Base-by-base conservation (phyloP, 2,888 invertebrate species). In the Diaprepes abbreviatus region DNA sequence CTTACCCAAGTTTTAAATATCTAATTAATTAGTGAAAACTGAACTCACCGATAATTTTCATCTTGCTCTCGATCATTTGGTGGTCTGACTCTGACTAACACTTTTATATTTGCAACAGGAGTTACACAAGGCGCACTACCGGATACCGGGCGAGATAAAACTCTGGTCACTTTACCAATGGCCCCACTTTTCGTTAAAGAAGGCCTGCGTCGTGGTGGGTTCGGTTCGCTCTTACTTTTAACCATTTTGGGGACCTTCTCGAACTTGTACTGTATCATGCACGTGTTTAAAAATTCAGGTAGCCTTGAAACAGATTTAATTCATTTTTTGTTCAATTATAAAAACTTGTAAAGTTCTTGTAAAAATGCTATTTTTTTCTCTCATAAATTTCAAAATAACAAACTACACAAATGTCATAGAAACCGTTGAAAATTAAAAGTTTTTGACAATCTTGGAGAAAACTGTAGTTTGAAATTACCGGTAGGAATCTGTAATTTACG, bases 11-110 rank as follows among this genome's bases (percentile, higher is more conserved):
- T n/a, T n/a, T n/a, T n/a, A n/a, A n/a, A n/a, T n/a, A n/a, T n/a
- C n/a, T n/a, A n/a, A n/a, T n/a, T n/a, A n/a, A n/a, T n/a, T n/a
- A n/a, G n/a, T n/a, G 10, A 43, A 43, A 12, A 12, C 12, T 24
- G 1, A 28, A 68, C 74, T 74, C 75, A 81, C 83, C 79, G 80
- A 65, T 59, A 73, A 67, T 83, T 82, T 72, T 78, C 80, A 12
- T 75, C 86, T 69, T 84, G 77, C 84, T 96, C 96, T 31, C 85
- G 87, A 0, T 87, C 85, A 83, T 92, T 95, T 58, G 90, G 86
- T 1, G 96, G 96, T n/a, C 96, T 87, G 1, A 96, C 92, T 50
- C 96, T 88, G 0, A 96, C 93, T 57, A 92, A 92, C 3, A 96
- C 96, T 85, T 90, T 91, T 21, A 95, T 91, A 77, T 89, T 91